Base-by-base conservation (phyloP, 1,140 invertebrate genomes). In the Augochlora pura region DNA sequence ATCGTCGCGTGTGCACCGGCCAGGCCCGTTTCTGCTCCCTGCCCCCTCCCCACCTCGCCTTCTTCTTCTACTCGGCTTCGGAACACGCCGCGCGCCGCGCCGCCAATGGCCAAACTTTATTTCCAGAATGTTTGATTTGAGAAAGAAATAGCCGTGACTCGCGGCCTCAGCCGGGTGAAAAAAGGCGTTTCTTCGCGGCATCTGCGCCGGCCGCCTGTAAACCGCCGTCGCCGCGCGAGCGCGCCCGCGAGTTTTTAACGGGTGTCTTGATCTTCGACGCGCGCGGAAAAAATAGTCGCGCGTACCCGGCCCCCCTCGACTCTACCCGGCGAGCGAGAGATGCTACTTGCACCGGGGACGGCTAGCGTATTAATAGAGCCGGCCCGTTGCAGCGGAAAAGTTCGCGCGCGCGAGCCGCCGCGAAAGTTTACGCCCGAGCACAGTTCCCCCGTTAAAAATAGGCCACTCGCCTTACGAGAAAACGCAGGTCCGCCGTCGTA, bases 81-180 rank as follows among this genome's bases (percentile, higher is more conserved):
- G 16, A 2, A 21, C 49, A 4, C 49, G 42, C 42, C 42, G 10
- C 42, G 10, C 49, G 49, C 49, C 16, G 16, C 14, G 49, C 49
- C 16, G 83, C 72, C 72, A 77, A 85, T 81, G 81, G 81, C 78
- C 88, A 87, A 91, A 90, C 88, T 91, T 92, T 93, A 92, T 93
- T 93, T 93, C 89, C 89, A 92, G 92, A 92, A 89, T 91, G 91
- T 92, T 92, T 91, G 90, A 91, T 92, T 91, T 90, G 87, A 89
- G 91, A 90, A 89, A 91, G 87, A 89, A 91, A 91, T 90, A 89
- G 88, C 88, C 86, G 86, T 83, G 85, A 88, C 89, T 90, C 84
- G 87, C 84, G 87, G 73, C 74, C 72, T 77, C 75, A 79, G 69
- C 8, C 66, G 78, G 78, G 59, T 73, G n/a, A n/a, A 83, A 88